These are phyloP conservation scores for Miniopterus natalensis DNA, from an alignment of 2,113 vertebrate species.

Conservation along the genomic window DNA sequence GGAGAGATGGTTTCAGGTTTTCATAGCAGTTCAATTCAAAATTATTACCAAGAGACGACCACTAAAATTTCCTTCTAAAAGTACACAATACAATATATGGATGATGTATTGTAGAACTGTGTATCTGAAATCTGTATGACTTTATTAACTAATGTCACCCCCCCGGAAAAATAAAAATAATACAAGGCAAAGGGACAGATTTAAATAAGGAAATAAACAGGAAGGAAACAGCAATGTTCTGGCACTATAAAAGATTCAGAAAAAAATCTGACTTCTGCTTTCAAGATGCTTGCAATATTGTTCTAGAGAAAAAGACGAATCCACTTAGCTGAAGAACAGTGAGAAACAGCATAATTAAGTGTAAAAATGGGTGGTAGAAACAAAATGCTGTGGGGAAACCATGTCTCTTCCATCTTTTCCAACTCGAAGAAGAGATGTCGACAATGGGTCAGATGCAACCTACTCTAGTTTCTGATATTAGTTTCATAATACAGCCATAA, in stretches of 20 bases:
- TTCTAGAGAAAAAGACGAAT: conserved; percentile 57
- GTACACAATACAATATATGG: too few species aligned
- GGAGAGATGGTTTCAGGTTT: conserved; percentile 11
- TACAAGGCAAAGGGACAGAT: not conserved
- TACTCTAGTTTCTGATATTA: conserved; percentile 61
- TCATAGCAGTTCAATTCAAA: conserved; percentile 52
- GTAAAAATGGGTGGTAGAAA: conserved; percentile 21
- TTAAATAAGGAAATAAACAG: not conserved
- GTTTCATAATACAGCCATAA: conserved; percentile 70
- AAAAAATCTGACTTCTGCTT: conserved; percentile 24
- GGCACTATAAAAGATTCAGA: not conserved
- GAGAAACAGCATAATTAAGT: conserved; percentile 23
- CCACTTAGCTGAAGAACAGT: conserved; percentile 23
- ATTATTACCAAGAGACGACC: not conserved
- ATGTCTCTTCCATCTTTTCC: not conserved
- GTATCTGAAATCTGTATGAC: too few species aligned
- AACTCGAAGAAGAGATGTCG: conserved; percentile 33
- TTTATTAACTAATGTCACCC: too few species aligned
- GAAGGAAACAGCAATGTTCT: not conserved
- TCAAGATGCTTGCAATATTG: conserved; percentile 55
- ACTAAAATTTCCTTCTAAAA: conserved; percentile 26
- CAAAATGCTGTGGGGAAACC: not conserved
- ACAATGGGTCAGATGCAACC: conserved; percentile 58
- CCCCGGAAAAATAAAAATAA: too few species aligned
- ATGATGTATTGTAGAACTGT: too few species aligned